Percentiles rank a stretch among this genome's conserved stretches.
phyloP scores from a whole-genome alignment of 1,140 invertebrate genomes.

The Formica exsecta region DNA sequence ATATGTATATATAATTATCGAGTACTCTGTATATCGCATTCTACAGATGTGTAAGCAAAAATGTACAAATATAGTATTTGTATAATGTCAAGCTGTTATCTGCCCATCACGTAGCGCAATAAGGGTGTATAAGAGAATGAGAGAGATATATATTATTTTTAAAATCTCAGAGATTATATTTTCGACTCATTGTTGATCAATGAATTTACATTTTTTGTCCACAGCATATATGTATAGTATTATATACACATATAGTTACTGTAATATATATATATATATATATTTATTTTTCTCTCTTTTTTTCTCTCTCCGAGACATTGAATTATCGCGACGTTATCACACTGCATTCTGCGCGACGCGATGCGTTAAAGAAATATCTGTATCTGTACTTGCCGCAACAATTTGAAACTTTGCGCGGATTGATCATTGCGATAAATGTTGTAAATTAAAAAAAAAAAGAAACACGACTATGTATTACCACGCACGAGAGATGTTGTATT shows the following conservation, averaged over 20 bases:
- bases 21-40: conserved; percentile 3
- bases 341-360: conserved; percentile 51
- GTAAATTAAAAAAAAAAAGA: conserved; percentile 45
- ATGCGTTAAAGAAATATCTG: conserved; percentile 23
- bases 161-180: conserved; percentile 79
- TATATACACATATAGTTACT: conserved; percentile 36
- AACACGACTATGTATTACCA: conserved; percentile 57
- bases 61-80: conserved; percentile 64
- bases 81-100: conserved; percentile 60
- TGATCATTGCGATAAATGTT: conserved; percentile 47
- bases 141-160: conserved; percentile 70
- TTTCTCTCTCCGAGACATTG: conserved; percentile 6
- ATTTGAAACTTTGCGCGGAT: conserved; percentile 45
- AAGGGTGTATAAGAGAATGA: conserved; percentile 67
- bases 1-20: conserved; percentile 45
- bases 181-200: conserved; percentile 85
- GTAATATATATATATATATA: conserved; percentile 24
- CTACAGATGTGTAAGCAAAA: conserved; percentile 29
- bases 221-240: conserved; percentile 75
- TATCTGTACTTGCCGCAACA: conserved; percentile 42
- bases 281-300: conserved; percentile 60
- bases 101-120: conserved; percentile 55
- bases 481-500: conserved; percentile 71
- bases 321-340: conserved; percentile 48
- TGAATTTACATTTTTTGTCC: conserved; percentile 80